Conservation (phyloP, 2,113 vertebrate genomes). For the Heterochromis multidens region DNA sequence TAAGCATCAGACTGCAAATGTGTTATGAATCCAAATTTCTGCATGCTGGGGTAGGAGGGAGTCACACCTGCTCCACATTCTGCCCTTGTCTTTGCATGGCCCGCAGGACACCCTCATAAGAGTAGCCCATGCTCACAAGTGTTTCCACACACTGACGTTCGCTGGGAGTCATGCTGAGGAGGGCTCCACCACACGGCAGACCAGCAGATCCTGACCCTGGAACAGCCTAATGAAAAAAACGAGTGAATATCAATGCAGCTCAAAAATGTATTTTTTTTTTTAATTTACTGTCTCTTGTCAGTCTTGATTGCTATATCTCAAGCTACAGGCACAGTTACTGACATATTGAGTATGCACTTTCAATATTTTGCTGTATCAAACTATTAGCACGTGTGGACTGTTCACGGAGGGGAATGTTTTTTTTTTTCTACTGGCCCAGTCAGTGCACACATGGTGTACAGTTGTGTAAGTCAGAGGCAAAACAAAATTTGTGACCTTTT, state of each 20-base stretch:
- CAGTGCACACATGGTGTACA: not conserved
- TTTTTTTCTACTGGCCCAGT: not conserved
- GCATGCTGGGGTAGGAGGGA: not conserved
- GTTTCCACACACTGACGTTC: conserved; percentile 91
- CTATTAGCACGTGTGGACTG: not conserved
- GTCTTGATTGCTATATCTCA: not conserved
- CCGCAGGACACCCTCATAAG: conserved; percentile 86
- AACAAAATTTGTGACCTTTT: not conserved
- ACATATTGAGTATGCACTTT: not conserved
- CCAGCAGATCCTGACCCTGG: conserved; percentile 39
- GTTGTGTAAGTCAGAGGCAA: not conserved
- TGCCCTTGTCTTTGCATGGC: conserved; percentile 97
- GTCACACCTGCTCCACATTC: conserved; percentile 91
- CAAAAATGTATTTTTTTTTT: too few species aligned
- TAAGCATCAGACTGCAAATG: not conserved
- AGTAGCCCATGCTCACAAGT: conserved; percentile 93
- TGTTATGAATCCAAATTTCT: conserved; percentile 11
- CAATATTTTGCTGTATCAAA: not conserved
- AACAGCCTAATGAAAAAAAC: conserved; percentile 36
- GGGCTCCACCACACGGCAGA: conserved; percentile 57
- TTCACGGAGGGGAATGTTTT: not conserved
- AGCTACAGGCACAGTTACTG: not conserved
- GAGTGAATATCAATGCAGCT: not conserved
- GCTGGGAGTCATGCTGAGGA: conserved; percentile 81
- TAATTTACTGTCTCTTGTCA: too few species aligned